Evolutionary conservation across 2,113 vertebrate genomes (phyloP).

Genomic region (Cinclus cinclus): DNA sequence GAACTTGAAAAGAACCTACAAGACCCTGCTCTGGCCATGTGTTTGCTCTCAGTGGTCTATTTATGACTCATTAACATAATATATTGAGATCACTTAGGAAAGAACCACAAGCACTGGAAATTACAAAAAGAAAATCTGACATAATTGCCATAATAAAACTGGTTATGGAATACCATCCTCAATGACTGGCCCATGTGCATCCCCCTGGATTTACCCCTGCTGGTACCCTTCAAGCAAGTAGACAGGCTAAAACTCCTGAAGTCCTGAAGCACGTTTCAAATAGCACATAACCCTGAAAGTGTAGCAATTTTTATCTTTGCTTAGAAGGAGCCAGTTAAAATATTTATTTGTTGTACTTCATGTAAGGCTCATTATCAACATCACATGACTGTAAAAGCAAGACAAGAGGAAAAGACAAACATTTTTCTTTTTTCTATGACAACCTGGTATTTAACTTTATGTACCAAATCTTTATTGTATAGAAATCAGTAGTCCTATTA

Average conservation of each 20-base stretch:
- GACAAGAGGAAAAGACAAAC: rapidly evolving
- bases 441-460: background rate
- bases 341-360: background rate
- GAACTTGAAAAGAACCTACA: background rate
- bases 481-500: background rate
- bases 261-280: background rate
- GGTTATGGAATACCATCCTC: background rate
- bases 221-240: background rate
- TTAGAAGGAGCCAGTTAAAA: background rate
- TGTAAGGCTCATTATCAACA: background rate
- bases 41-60: background rate
- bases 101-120: background rate
- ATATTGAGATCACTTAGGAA: background rate
- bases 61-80: background rate
- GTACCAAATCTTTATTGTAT: background rate
- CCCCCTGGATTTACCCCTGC: background rate
- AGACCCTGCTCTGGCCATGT: background rate
- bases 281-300: background rate
- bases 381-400: background rate
- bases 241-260: background rate
- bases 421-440: background rate
- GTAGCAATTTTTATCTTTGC: background rate
- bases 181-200: background rate
- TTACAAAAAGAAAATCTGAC: background rate
- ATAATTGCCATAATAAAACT: background rate